These are phyloP conservation scores for Oryzias woworae DNA, from an alignment of 2,113 vertebrate genomes.

Conservation along the genomic window DNA sequence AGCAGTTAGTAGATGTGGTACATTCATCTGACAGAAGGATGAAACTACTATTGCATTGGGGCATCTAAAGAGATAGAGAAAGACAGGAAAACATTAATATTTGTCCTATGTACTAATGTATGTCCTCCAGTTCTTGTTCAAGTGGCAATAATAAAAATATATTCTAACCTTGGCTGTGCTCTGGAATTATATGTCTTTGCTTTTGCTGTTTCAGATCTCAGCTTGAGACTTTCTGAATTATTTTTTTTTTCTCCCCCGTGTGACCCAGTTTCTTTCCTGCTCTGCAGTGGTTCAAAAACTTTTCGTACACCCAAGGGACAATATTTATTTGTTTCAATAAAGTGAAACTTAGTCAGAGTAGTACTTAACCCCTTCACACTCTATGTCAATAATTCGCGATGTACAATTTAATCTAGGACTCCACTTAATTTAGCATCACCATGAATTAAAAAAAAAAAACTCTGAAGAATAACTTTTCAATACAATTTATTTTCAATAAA, in stretches of 20 bases:
- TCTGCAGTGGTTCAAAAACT: background rate
- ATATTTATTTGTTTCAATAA: no score
- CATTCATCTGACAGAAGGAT: conserved; percentile 17
- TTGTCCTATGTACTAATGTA: background rate
- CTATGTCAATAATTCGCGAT: no score
- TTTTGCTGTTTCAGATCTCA: background rate
- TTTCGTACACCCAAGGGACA: no score
- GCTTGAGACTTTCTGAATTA: background rate
- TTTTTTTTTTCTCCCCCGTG: background rate
- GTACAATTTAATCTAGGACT: no score
- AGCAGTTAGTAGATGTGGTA: no score
- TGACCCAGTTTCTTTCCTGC: background rate
- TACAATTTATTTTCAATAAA: no score
- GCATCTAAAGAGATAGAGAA: conserved; percentile 18
- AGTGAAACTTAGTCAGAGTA: no score
- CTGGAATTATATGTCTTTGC: background rate
- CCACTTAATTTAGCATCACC: no score
- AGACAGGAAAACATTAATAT: conserved; percentile 3
- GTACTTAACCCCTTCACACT: no score
- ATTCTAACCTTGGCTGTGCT: conserved; percentile 1
- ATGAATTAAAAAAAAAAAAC: no score
- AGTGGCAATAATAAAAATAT: conserved; percentile 8
- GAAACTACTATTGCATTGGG: conserved; percentile 14
- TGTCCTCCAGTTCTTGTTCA: conserved; percentile 13
- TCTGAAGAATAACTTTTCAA: no score